Evolutionary conservation across 1,140 invertebrate genomes (phyloP).

Genomic region (Megalopta genalis): DNA sequence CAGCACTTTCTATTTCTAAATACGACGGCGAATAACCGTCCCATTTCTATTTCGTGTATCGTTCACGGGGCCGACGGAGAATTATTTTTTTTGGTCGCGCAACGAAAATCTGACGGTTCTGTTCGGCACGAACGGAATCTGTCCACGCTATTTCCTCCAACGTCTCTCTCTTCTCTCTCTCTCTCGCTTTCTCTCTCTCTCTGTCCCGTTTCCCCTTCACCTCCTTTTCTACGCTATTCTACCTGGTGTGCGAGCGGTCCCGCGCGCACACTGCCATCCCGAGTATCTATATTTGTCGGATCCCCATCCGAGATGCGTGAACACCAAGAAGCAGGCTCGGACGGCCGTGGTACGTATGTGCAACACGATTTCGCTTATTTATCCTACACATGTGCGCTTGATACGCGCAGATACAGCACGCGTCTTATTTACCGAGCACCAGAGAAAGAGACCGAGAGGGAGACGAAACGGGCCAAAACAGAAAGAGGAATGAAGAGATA

Average conservation of each 20-base stretch:
- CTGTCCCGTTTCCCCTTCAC: conserved; percentile 37
- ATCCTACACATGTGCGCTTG: conserved; percentile 27
- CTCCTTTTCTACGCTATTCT: conserved; percentile 31
- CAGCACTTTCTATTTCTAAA: no score
- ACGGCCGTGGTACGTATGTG: not conserved
- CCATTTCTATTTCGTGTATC: no score
- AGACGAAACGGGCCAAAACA: not conserved
- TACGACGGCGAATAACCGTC: no score
- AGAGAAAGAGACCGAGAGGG: conserved; percentile 6
- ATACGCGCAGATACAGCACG: conserved; percentile 39
- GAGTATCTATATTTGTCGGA: conserved; percentile 40
- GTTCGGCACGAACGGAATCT: conserved; percentile 42
- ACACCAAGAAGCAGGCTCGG: conserved; percentile 22
- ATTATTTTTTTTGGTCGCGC: no score
- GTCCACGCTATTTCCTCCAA: conserved; percentile 54
- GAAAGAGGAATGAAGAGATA: conserved; percentile 29
- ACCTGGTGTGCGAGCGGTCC: conserved; percentile 28
- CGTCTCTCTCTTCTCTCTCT: conserved; percentile 4
- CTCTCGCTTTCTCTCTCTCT: not conserved
- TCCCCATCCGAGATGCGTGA: conserved; percentile 13
- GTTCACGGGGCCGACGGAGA: no score
- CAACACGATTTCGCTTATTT: conserved; percentile 42
- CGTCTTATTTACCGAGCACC: conserved; percentile 46
- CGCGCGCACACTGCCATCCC: not conserved
- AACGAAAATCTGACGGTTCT: conserved; percentile 20